phyloP scores from a whole-genome alignment of 2,888 invertebrate species.

The Subacronicta megacephala region DNA sequence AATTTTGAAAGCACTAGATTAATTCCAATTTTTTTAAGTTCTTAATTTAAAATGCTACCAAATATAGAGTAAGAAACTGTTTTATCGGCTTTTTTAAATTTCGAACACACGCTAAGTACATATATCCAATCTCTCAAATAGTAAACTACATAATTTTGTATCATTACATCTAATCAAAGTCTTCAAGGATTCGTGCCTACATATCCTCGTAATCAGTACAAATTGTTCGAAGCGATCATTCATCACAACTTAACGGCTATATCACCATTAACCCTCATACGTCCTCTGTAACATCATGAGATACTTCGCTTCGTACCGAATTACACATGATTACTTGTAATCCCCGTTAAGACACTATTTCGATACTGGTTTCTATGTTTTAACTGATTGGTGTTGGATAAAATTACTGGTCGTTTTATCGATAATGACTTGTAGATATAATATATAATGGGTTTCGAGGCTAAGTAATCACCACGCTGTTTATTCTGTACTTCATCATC shows the following conservation, averaged over 20 bases:
- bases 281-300: conserved; percentile 15
- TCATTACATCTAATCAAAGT: conserved; percentile 6
- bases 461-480: too few species aligned
- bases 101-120: too few species aligned
- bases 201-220: not conserved
- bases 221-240: conserved; percentile 14
- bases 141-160: too few species aligned
- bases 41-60: too few species aligned
- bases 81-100: too few species aligned
- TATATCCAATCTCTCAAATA: too few species aligned
- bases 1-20: not conserved
- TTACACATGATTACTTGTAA: conserved; percentile 27
- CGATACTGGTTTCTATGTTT: not conserved
- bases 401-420: conserved; percentile 1
- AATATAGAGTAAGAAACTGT: too few species aligned
- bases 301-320: conserved; percentile 5
- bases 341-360: conserved; percentile 12
- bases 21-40: too few species aligned
- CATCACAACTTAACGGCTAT: conserved; percentile 21
- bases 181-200: not conserved
- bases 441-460: too few species aligned
- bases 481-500: too few species aligned
- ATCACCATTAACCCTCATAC: conserved; percentile 24
- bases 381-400: not conserved
- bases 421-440: not conserved